Percentiles rank a stretch among this genome's conserved stretches.
These are phyloP conservation scores for Sebastes taczanowskii DNA, from an alignment of 2,797 vertebrate genomes.

Conservation along the genomic window DNA sequence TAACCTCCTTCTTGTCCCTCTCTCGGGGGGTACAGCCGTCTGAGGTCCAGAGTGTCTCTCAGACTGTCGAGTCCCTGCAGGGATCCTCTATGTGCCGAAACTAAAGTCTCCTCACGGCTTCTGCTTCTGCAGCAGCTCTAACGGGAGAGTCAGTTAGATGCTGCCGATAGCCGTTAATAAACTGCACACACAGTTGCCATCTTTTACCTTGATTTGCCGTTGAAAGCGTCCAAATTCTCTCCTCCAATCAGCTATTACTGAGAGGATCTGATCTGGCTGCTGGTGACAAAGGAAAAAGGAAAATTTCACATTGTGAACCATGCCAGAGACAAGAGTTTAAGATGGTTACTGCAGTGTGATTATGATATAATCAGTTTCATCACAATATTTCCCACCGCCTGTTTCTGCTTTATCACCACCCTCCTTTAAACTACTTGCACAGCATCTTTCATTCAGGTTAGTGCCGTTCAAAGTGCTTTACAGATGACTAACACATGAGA, in stretches of 20 bases:
- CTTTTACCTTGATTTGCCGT: constrained; percentile 50
- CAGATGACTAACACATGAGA: not conserved
- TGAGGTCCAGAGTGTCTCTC: constrained; percentile 20
- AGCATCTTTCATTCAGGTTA: not conserved
- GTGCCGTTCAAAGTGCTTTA: not conserved
- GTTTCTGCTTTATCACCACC: not conserved
- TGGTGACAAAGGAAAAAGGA: not conserved
- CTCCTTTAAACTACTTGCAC: not conserved
- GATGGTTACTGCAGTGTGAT: not conserved
- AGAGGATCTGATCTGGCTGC: constrained; percentile 2
- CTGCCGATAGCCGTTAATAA: constrained; percentile 14
- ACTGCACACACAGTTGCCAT: constrained; percentile 44
- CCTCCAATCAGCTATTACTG: constrained; percentile 7
- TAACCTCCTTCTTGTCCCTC: constrained; percentile 42
- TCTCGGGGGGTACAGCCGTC: constrained; percentile 21
- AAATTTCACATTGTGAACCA: not conserved
- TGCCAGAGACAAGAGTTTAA: not conserved
- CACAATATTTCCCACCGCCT: not conserved
- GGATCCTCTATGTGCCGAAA: constrained; percentile 3
- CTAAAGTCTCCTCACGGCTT: constrained; percentile 7
- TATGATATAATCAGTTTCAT: not conserved
- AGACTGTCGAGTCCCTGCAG: constrained; percentile 14
- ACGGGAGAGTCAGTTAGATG: constrained; percentile 1
- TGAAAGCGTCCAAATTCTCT: constrained; percentile 49
- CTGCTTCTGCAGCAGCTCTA: constrained; percentile 20